Base-by-base conservation (phyloP, 1,140 invertebrate species). In the Patella vulgata region DNA sequence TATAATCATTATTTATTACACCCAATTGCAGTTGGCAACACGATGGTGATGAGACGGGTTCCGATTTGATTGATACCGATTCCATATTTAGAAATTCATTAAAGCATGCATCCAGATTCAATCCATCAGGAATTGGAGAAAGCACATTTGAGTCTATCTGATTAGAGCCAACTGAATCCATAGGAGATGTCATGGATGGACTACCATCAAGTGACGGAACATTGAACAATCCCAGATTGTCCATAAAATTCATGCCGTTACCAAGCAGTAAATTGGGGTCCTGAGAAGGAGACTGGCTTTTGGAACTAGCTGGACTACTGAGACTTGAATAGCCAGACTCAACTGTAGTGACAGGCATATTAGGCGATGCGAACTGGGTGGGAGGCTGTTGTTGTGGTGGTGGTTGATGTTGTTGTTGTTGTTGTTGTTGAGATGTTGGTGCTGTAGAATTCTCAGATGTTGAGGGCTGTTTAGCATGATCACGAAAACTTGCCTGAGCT, bases 401-500 rank as follows among this genome's bases (percentile, higher is more conserved):
- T 17, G 31, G 23, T 62, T 43, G 23, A 39, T 21, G 17, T 21
- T 50, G 14, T 23, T 19, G 6, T 21, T 28, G 42, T 28, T 43
- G 12, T n/a, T 42, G 48, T 51, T 50, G 30, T 40, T 60, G 12
- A 61, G 63, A 40, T 44, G 62, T 51, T 57, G 60, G 21, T 60
- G 52, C 42, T 70, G 47, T 33, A 57, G 53, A 25, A 65, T 25
- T 17, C 19, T 39, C 1, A 52, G 53, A 12, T 25, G 31, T 17
- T 61, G 43, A 21, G 36, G 40, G 28, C n/a, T 14, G 21, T 28
- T 70, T 69, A 43, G 60, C 56, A 36, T 80, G 79, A 50, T 81
- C 79, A n/a, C 68, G 58, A 59, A 81, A 79, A 47, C 77, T 79
- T 36, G 69, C 71, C 64, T 79, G 75, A 4, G 77, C 79, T 9